A percentile compares a stretch with the other conserved stretches of the same genome.
Conservation (phyloP, 2,113 vertebrate species). For the Falcunculus frontatus region DNA sequence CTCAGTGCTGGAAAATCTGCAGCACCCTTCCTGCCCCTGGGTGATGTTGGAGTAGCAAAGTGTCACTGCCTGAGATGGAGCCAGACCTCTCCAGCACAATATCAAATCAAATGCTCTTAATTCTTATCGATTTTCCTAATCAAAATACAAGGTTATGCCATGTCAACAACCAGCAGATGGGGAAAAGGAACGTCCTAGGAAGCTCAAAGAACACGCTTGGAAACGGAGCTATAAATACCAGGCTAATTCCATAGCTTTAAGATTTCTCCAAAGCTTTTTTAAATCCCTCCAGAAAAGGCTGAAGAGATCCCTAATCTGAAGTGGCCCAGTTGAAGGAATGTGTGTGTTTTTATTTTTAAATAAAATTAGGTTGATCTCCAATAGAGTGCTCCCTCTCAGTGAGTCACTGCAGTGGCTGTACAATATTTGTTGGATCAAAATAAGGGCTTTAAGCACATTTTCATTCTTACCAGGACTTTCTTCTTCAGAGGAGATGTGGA, state of each 20-base stretch:
- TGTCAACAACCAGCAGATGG: constrained; percentile 59
- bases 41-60: not conserved
- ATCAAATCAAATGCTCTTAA: not conserved
- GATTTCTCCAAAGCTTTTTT: constrained; percentile 58
- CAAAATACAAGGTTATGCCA: constrained; percentile 14
- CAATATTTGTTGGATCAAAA: not conserved
- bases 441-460: not conserved
- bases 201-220: constrained; percentile 27
- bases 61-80: constrained; percentile 17
- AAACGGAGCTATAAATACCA: constrained; percentile 60
- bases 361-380: not conserved
- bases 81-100: constrained; percentile 7
- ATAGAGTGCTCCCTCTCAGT: not conserved
- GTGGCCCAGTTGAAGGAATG: constrained; percentile 30
- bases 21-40: constrained; percentile 19
- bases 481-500: not conserved
- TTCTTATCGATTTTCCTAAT: not conserved
- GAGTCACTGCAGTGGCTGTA: not conserved
- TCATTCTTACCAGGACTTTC: not conserved
- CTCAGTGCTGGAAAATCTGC: not conserved
- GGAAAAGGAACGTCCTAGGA: constrained; percentile 18
- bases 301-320: constrained; percentile 53
- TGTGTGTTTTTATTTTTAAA: not conserved
- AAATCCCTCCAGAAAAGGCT: constrained; percentile 51
- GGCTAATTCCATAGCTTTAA: constrained; percentile 60